Percentiles rank a stretch among this genome's conserved stretches.
Conservation (phyloP, 2,888 invertebrate genomes). For the Cryptus viduatorius region DNA sequence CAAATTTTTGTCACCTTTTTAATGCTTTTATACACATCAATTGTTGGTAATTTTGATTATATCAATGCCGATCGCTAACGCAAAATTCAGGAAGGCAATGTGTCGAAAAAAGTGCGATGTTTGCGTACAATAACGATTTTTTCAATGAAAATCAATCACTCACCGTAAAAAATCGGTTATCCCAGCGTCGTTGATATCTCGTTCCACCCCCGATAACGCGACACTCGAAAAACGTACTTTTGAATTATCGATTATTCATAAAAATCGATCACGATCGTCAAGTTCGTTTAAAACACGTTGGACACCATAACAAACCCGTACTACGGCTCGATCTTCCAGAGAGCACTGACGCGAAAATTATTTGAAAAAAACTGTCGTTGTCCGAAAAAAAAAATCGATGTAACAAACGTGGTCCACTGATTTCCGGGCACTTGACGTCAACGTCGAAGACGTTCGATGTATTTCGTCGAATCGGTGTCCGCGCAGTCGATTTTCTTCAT, state of each 20-base stretch:
- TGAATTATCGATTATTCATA: not conserved
- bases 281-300: slow-evolving; percentile 56
- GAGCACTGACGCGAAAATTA: slow-evolving; percentile 22
- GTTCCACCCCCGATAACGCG: slow-evolving; percentile 23
- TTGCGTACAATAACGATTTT: not conserved
- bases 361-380: slow-evolving; percentile 8
- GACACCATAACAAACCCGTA: slow-evolving; percentile 50
- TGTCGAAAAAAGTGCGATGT: not conserved
- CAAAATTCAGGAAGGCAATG: not conserved
- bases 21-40: not conserved
- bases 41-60: not conserved
- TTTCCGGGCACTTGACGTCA: slow-evolving; percentile 31
- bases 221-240: slow-evolving; percentile 59
- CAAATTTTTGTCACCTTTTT: not conserved
- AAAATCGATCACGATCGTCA: slow-evolving; percentile 46
- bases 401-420: slow-evolving; percentile 11
- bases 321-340: slow-evolving; percentile 7
- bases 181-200: slow-evolving; percentile 47
- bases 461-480: not conserved
- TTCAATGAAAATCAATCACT: slow-evolving; percentile 32
- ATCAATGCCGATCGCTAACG: not conserved
- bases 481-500: slow-evolving; percentile 19
- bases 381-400: slow-evolving; percentile 2
- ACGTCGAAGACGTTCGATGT: not conserved
- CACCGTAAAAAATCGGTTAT: slow-evolving; percentile 55